A percentile compares a stretch with the other conserved stretches of the same genome.
Evolutionary conservation across 2,797 vertebrate species (phyloP).

Genomic region (Falco columbarius): DNA sequence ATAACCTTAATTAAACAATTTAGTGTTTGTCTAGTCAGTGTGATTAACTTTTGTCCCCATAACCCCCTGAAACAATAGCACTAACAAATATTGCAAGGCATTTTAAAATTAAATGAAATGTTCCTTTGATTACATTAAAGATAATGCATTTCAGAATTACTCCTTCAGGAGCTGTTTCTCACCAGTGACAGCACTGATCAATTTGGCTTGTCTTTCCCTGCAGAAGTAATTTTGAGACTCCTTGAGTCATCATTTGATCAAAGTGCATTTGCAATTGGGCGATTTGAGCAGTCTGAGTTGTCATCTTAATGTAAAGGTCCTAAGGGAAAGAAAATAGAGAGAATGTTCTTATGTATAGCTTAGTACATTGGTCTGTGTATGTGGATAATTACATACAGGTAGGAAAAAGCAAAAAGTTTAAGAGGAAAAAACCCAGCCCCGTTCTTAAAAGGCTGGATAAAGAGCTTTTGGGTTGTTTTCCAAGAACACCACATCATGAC

Average conservation of each 20-base stretch:
- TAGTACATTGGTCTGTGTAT: not conserved
- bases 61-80: not conserved
- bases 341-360: not conserved
- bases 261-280: constrained; percentile 19
- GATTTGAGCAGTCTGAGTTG: not conserved
- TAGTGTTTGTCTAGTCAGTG: not conserved
- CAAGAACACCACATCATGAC: not conserved
- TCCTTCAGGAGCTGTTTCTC: constrained; percentile 50
- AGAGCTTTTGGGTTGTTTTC: not conserved
- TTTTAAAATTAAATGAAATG: constrained; percentile 41
- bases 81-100: constrained; percentile 30
- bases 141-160: constrained; percentile 46
- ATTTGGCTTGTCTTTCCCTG: constrained; percentile 52
- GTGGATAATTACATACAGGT: not conserved
- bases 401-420: not conserved
- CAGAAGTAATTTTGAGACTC: constrained; percentile 30
- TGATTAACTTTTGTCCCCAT: constrained; percentile 32
- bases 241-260: constrained; percentile 48
- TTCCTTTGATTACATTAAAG: constrained; percentile 53
- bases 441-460: not conserved
- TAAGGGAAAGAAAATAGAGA: not conserved
- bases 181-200: constrained; percentile 30
- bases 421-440: rapidly evolving
- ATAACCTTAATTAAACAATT: constrained; percentile 22
- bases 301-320: constrained; percentile 14